Conservation (phyloP, 1,140 invertebrate genomes). For the Hestina assimilis region DNA sequence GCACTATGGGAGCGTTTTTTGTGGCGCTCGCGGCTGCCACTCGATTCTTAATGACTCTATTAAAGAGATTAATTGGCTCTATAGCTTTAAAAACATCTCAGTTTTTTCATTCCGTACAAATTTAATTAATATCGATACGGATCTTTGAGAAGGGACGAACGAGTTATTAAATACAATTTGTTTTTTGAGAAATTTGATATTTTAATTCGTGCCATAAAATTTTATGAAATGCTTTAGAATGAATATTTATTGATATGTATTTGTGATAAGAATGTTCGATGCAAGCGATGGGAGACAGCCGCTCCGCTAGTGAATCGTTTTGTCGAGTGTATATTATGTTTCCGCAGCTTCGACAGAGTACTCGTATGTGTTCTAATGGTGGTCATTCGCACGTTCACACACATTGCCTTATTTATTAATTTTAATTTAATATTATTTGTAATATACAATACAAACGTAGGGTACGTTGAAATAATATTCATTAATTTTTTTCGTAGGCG, state of each 20-base stretch:
- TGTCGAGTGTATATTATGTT: too few species aligned
- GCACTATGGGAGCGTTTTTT: slow-evolving; percentile 33
- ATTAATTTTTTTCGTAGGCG: too few species aligned
- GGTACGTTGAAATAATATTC: too few species aligned
- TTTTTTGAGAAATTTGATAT: slow-evolving; percentile 23
- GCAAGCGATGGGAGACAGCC: too few species aligned
- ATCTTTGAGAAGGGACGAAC: slow-evolving; percentile 23
- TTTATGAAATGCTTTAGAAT: background rate
- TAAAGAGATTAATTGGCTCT: slow-evolving; percentile 68
- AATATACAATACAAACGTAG: too few species aligned
- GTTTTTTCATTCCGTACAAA: slow-evolving; percentile 61
- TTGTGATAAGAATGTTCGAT: background rate
- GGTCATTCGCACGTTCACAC: too few species aligned
- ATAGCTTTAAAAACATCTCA: slow-evolving; percentile 51
- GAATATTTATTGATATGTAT: background rate
- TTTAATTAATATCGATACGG: slow-evolving; percentile 69
- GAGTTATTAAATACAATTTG: slow-evolving; percentile 19
- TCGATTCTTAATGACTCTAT: slow-evolving; percentile 70
- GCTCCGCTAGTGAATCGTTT: too few species aligned
- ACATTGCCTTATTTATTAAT: too few species aligned
- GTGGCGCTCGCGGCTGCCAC: slow-evolving; percentile 47
- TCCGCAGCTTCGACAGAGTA: too few species aligned
- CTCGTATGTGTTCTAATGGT: too few species aligned
- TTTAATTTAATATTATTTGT: too few species aligned
- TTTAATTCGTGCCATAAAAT: slow-evolving; percentile 1